phyloP scores from a whole-genome alignment of 2,113 vertebrate species.

The Piaya cayana region DNA sequence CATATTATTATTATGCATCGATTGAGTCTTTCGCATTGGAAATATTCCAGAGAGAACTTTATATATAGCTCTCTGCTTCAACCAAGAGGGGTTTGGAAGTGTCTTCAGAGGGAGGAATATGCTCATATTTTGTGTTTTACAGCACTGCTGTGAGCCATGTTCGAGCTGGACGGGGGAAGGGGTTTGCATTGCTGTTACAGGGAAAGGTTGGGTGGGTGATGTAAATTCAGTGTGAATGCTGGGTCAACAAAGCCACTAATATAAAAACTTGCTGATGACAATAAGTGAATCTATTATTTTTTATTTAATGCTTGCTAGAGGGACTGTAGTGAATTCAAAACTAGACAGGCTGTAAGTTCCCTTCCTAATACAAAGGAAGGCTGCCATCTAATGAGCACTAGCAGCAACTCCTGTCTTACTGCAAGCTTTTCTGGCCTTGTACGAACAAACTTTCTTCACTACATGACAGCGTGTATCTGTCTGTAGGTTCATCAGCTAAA shows the following conservation, averaged over 20 bases:
- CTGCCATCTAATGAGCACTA: conserved; percentile 50
- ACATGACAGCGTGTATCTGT: background rate
- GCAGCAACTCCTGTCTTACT: background rate
- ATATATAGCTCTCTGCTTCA: background rate
- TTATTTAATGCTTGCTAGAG: background rate
- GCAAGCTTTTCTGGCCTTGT: background rate
- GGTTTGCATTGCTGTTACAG: background rate
- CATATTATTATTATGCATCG: no score
- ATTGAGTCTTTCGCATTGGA: fast-evolving
- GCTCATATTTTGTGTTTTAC: background rate
- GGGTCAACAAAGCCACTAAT: background rate
- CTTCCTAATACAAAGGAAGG: background rate
- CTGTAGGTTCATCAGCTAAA: background rate
- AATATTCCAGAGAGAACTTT: background rate
- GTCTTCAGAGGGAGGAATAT: background rate
- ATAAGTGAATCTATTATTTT: background rate
- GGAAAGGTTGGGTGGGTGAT: background rate
- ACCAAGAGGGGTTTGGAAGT: background rate
- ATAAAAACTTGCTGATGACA: background rate
- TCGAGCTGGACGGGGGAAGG: background rate
- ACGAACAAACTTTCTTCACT: background rate
- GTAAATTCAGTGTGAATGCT: background rate
- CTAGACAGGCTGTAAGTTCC: background rate
- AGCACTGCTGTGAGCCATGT: background rate
- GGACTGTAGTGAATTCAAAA: background rate